Conservation (phyloP, 2,888 invertebrate species). For the Drosophila monieri region DNA sequence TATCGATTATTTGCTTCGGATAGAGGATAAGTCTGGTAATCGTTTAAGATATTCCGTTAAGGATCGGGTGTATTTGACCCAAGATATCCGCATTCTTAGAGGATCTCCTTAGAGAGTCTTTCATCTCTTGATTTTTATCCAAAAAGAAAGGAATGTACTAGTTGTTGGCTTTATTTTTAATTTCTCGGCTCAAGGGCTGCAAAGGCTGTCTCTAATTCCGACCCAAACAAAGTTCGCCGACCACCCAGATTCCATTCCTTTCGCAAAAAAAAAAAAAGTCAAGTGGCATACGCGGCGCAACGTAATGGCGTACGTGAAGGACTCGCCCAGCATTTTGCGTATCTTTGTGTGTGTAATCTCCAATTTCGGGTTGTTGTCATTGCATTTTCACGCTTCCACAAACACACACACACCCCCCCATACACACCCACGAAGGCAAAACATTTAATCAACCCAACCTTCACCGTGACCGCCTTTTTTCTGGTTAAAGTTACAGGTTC, state of each 20-base stretch:
- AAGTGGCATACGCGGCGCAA: conserved; percentile 45
- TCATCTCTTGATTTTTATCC: too few relatives aligned
- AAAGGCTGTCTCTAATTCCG: too few relatives aligned
- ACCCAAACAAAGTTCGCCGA: background rate
- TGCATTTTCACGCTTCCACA: conserved; percentile 57
- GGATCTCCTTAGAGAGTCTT: too few relatives aligned
- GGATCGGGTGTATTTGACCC: too few relatives aligned
- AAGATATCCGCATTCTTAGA: too few relatives aligned
- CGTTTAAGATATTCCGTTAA: too few relatives aligned
- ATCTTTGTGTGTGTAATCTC: conserved; percentile 33
- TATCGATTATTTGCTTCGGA: too few relatives aligned
- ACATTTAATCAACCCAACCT: conserved; percentile 68
- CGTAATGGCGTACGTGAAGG: conserved; percentile 46
- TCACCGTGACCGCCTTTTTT: conserved; percentile 31
- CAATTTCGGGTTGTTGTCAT: conserved; percentile 59
- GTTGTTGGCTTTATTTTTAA: too few relatives aligned
- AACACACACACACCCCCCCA: conserved; percentile 38
- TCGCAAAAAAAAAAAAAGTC: conserved; percentile 33
- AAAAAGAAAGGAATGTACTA: background rate
- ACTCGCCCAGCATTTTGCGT: conserved; percentile 17
- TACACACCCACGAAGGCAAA: conserved; percentile 42
- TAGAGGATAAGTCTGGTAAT: too few relatives aligned
- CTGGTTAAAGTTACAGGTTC: conserved; percentile 17
- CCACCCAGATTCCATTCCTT: conserved; percentile 13
- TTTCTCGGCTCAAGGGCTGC: conserved; percentile 2